Conservation (phyloP, 1,140 invertebrate genomes). For the Diploscapter pachys region DNA sequence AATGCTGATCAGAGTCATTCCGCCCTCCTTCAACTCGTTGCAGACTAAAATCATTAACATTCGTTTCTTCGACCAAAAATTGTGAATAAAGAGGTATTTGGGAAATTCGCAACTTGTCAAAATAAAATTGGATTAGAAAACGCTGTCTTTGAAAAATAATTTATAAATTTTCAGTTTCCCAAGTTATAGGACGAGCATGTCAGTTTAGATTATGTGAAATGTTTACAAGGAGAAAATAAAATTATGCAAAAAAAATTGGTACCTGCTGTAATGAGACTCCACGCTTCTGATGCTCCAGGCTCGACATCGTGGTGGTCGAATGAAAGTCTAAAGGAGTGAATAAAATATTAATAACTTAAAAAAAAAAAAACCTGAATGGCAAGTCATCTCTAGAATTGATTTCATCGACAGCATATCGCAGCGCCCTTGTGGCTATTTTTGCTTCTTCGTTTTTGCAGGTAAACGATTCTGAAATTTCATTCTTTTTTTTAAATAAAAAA, state of each 20-base stretch:
- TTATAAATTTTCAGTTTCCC: too few species aligned
- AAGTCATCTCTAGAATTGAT: constrained; percentile 31
- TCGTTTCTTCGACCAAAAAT: too few species aligned
- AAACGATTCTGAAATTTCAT: constrained; percentile 23
- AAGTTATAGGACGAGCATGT: too few species aligned
- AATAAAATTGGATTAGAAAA: too few species aligned
- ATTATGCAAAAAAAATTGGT: not conserved
- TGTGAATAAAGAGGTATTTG: too few species aligned
- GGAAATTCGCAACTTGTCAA: too few species aligned
- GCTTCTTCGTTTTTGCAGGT: constrained; percentile 16
- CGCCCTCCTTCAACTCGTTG: constrained; percentile 33
- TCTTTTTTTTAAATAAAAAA: too few species aligned
- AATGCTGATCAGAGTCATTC: constrained; percentile 27
- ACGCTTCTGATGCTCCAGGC: constrained; percentile 24
- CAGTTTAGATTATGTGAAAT: too few species aligned
- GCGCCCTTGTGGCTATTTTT: constrained; percentile 12
- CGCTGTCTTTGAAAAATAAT: too few species aligned
- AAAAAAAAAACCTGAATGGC: constrained; percentile 13
- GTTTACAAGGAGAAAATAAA: too few species aligned
- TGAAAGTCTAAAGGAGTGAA: constrained; percentile 22
- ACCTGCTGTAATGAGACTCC: constrained; percentile 18
- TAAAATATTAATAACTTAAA: not conserved
- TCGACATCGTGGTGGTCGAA: constrained; percentile 27
- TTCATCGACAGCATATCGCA: constrained; percentile 23
- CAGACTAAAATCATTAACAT: constrained; percentile 17